Percentiles rank a stretch among this genome's conserved stretches.
These are phyloP conservation scores for Toxotes chatareus DNA, from an alignment of 2,113 vertebrate species.

Conservation along the genomic window DNA sequence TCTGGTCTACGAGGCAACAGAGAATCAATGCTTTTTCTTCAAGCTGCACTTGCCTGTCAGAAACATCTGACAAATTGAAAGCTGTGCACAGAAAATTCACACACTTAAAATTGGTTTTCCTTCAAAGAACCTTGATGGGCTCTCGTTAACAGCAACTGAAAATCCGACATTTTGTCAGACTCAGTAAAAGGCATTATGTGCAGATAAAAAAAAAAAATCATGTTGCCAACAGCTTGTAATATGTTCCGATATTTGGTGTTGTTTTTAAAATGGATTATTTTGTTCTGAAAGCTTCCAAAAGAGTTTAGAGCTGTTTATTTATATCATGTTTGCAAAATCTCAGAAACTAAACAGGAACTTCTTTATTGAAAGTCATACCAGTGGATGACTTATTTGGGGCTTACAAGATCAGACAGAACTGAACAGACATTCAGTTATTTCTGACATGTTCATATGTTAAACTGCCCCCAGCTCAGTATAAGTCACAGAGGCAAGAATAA, in stretches of 20 bases:
- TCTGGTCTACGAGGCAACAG: slow-evolving; percentile 50
- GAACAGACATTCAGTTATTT: neutral
- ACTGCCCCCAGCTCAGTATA: neutral
- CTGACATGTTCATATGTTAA: neutral
- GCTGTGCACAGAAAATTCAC: neutral
- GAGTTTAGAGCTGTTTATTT: neutral
- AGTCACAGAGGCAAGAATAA: slow-evolving; percentile 6
- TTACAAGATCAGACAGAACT: neutral
- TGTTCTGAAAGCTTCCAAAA: neutral
- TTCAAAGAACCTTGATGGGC: neutral
- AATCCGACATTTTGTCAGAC: neutral
- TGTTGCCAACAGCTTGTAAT: no score
- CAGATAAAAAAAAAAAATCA: neutral
- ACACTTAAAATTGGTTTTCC: slow-evolving; percentile 1
- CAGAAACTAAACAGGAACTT: neutral
- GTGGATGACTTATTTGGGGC: neutral
- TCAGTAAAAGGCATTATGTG: neutral
- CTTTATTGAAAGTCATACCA: neutral
- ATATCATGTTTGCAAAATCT: neutral
- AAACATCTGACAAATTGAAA: slow-evolving; percentile 54
- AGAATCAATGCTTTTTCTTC: slow-evolving; percentile 32
- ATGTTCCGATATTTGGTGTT: no score
- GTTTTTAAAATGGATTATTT: no score
- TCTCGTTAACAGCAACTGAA: slow-evolving; percentile 13
- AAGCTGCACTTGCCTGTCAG: slow-evolving; percentile 52